Conservation (phyloP, 2,888 invertebrate genomes). For the Apamea crenata region DNA sequence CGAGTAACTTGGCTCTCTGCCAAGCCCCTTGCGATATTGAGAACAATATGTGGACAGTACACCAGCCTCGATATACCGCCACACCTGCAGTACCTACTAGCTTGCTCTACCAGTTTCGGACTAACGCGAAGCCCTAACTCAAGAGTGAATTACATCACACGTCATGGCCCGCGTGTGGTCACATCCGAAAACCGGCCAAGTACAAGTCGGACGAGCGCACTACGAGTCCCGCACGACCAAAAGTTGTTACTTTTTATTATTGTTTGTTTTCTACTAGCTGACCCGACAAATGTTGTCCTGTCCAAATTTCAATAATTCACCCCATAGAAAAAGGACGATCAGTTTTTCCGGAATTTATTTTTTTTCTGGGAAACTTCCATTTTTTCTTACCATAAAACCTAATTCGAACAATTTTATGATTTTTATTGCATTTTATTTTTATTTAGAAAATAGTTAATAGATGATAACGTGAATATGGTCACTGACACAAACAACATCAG, state of each 20-base stretch:
- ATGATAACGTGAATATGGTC: neutral
- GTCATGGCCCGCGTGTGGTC: neutral
- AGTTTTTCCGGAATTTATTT: neutral
- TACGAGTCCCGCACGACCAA: neutral
- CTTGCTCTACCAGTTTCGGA: neutral
- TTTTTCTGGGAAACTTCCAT: neutral
- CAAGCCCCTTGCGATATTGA: slow-evolving; percentile 46
- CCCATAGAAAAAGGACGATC: neutral
- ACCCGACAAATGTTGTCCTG: neutral
- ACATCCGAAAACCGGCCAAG: neutral
- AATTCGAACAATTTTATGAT: neutral
- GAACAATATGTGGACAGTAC: slow-evolving; percentile 29
- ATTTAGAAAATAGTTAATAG: neutral
- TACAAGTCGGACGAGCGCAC: too few relatives aligned
- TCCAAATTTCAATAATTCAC: neutral
- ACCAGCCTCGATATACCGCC: slow-evolving; percentile 5
- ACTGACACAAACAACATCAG: neutral
- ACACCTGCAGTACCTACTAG: slow-evolving; percentile 4
- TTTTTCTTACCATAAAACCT: neutral
- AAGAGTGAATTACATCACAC: neutral
- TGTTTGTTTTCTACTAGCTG: neutral
- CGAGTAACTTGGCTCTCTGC: slow-evolving; percentile 48
- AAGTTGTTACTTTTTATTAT: neutral
- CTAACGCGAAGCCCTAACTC: neutral
- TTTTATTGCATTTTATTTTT: too few relatives aligned